A percentile compares a stretch with the other conserved stretches of the same genome.
phyloP scores from a whole-genome alignment of 2,113 vertebrate genomes.

The Excalfactoria chinensis region DNA sequence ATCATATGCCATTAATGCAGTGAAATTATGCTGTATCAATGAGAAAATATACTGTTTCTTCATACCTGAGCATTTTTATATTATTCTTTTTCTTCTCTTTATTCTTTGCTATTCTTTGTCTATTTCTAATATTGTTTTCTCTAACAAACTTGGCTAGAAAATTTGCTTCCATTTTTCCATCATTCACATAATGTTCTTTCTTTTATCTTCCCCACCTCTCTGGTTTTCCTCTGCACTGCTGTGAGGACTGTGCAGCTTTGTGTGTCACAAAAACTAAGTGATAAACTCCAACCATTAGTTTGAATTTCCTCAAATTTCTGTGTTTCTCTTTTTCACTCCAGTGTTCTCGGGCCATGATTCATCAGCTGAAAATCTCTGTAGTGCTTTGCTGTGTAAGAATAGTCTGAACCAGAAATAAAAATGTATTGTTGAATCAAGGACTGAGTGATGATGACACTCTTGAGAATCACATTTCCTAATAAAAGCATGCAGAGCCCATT shows the following conservation, averaged over 20 bases:
- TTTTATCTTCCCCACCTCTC: background rate
- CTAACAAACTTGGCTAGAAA: background rate
- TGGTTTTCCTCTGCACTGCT: background rate
- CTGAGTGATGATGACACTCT: background rate
- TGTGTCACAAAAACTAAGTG: background rate
- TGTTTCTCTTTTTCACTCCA: background rate
- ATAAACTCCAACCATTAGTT: background rate
- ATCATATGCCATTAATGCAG: background rate
- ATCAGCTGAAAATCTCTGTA: background rate
- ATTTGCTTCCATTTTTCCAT: background rate
- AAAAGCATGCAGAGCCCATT: background rate
- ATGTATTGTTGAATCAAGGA: background rate
- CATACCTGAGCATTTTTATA: background rate
- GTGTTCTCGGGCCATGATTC: background rate
- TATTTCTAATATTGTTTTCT: background rate
- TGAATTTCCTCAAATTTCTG: background rate
- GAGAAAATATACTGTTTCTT: background rate
- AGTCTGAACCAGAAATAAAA: constrained; percentile 12
- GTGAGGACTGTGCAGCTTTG: background rate
- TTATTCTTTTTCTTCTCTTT: background rate
- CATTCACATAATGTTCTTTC: background rate
- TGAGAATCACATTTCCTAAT: background rate
- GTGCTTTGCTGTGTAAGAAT: background rate
- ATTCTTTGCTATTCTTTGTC: background rate
- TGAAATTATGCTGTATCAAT: background rate